Conservation (phyloP, 2,797 vertebrate genomes). For the Mormyrus proboscirostris region DNA sequence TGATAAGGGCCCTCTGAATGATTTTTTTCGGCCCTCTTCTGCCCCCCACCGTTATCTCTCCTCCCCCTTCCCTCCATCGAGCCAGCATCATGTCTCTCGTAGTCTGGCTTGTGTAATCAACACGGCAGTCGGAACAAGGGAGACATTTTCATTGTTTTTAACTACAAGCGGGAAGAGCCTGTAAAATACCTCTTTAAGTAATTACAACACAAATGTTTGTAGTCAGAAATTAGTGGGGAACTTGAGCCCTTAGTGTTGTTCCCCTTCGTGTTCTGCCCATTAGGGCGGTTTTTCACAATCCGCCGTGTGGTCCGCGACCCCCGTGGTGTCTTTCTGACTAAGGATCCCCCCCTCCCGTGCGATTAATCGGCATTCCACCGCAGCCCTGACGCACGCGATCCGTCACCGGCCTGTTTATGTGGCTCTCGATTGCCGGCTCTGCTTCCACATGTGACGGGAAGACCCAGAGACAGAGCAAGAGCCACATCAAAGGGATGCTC, state of each 20-base stretch:
- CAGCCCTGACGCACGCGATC: not conserved
- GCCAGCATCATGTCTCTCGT: not conserved
- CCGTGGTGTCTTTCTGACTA: not conserved
- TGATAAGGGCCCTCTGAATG: not conserved
- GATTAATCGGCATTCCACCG: not conserved
- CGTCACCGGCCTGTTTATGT: not conserved
- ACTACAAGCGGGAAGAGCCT: not conserved
- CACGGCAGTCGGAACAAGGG: not conserved
- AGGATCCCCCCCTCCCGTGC: not conserved
- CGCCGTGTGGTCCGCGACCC: not conserved
- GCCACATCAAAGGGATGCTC: too few relatives aligned
- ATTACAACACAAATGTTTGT: constrained; percentile 19
- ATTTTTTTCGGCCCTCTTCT: not conserved
- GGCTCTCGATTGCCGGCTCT: not conserved
- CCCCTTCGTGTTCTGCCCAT: not conserved
- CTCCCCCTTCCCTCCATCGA: not conserved
- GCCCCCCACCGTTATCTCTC: not conserved
- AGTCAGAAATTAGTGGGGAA: constrained; percentile 1
- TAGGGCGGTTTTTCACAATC: not conserved
- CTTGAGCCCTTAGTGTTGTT: not conserved
- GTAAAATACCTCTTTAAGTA: constrained; percentile 3
- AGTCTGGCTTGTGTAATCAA: not conserved
- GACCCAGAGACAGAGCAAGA: not conserved
- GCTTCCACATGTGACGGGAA: not conserved
- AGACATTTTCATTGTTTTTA: not conserved